Percentiles rank a stretch among this genome's conserved stretches.
Conservation (phyloP, 2,888 invertebrate species). For the Andrena minutula region DNA sequence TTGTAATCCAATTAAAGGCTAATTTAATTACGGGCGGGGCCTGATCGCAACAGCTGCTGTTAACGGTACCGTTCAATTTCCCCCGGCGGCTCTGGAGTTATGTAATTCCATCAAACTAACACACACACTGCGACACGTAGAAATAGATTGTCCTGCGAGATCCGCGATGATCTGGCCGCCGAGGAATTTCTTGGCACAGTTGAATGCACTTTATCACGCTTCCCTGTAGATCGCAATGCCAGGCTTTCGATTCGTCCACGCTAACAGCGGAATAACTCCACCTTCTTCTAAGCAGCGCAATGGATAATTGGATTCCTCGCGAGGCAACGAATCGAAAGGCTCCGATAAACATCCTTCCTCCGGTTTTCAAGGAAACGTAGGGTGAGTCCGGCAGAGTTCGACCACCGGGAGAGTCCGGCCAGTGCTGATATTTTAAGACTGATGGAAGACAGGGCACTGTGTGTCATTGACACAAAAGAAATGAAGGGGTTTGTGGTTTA, state of each 20-base stretch:
- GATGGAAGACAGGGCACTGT: no score
- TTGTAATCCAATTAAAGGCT: slow-evolving; percentile 49
- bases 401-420: no score
- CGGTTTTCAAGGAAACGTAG: no score
- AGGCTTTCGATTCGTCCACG: neutral
- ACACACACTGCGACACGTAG: slow-evolving; percentile 11
- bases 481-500: no score
- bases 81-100: slow-evolving; percentile 11
- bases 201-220: slow-evolving; percentile 20
- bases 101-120: slow-evolving; percentile 31
- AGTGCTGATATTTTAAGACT: no score
- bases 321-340: no score
- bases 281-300: no score
- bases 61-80: slow-evolving; percentile 40
- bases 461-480: no score
- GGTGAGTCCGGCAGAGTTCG: no score
- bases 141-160: slow-evolving; percentile 22
- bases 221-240: slow-evolving; percentile 4
- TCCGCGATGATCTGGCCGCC: neutral
- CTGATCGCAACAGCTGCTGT: slow-evolving; percentile 30
- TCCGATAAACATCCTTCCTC: no score
- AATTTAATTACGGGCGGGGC: slow-evolving; percentile 44
- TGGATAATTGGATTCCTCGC: no score
- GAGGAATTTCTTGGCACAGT: slow-evolving; percentile 26
- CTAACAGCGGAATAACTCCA: no score